Percentiles rank a stretch among this genome's conserved stretches.
Conservation (phyloP, 2,797 vertebrate genomes). For the Acanthornis magna region DNA sequence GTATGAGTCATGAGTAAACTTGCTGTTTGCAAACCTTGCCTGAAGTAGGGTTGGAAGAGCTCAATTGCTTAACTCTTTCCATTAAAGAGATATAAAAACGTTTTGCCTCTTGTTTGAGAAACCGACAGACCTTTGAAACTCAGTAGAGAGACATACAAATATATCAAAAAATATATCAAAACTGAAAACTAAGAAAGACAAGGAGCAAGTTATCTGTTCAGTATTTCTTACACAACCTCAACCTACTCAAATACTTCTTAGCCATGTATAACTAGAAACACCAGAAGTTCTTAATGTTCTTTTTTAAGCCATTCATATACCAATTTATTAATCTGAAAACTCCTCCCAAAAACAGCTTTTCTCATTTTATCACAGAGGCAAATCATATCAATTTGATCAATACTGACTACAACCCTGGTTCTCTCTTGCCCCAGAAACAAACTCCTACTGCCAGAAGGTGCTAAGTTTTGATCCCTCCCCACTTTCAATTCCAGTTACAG, state of each 20-base stretch:
- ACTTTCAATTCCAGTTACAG: neutral
- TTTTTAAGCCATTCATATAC: neutral
- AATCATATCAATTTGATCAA: neutral
- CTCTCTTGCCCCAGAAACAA: neutral
- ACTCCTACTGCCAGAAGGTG: neutral
- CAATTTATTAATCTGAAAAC: neutral
- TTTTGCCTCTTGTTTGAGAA: neutral
- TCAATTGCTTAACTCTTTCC: neutral
- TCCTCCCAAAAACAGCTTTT: neutral
- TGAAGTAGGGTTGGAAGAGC: neutral
- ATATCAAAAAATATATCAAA: neutral
- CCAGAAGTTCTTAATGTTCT: neutral
- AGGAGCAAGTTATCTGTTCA: neutral
- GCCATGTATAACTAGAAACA: neutral
- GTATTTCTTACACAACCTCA: neutral
- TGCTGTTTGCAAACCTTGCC: neutral
- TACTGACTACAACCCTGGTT: neutral
- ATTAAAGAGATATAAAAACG: neutral
- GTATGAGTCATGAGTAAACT: slow-evolving; percentile 35
- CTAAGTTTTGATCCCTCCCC: neutral
- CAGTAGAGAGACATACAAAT: neutral
- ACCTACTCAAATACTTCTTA: neutral
- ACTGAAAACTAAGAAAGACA: neutral
- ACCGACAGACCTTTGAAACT: neutral
- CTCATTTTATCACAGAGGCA: neutral